phyloP scores from a whole-genome alignment of 2,888 invertebrate genomes.

The Coenonympha arcania region DNA sequence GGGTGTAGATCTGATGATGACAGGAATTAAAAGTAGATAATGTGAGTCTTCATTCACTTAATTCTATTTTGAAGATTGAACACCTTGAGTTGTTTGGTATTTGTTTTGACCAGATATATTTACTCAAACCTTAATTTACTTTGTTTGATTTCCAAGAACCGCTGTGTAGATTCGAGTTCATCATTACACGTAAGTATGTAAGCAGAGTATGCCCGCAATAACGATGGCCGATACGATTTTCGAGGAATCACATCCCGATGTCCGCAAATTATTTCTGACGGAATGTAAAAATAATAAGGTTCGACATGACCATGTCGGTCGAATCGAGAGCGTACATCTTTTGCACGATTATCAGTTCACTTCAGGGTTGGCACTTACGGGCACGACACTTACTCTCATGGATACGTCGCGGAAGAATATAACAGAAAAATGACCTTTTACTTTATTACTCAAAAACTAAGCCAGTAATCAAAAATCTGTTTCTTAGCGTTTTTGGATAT shows the following conservation, averaged over 20 bases:
- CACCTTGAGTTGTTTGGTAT: background rate
- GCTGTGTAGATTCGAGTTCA: conserved; percentile 15
- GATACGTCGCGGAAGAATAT: no score
- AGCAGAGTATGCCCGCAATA: conserved; percentile 24
- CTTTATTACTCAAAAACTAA: no score
- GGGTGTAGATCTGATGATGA: no score
- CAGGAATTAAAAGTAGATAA: no score
- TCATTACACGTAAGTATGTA: conserved; percentile 18
- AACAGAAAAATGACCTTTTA: no score
- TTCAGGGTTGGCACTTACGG: conserved; percentile 20
- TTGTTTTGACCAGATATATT: no score
- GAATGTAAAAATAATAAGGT: conserved; percentile 29
- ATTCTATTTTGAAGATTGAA: no score
- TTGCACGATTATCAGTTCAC: conserved; percentile 26
- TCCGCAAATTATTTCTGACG: conserved; percentile 30
- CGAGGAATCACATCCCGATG: conserved; percentile 28
- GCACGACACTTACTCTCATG: no score
- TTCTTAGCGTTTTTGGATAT: no score
- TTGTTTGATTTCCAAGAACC: conserved; percentile 13
- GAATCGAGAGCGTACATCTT: conserved; percentile 22
- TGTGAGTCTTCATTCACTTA: no score
- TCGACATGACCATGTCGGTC: conserved; percentile 19
- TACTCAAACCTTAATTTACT: background rate
- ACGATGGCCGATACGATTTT: conserved; percentile 28
- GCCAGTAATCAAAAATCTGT: no score